Conservation (phyloP, 1,140 invertebrate species). For the Tenebrio molitor region DNA sequence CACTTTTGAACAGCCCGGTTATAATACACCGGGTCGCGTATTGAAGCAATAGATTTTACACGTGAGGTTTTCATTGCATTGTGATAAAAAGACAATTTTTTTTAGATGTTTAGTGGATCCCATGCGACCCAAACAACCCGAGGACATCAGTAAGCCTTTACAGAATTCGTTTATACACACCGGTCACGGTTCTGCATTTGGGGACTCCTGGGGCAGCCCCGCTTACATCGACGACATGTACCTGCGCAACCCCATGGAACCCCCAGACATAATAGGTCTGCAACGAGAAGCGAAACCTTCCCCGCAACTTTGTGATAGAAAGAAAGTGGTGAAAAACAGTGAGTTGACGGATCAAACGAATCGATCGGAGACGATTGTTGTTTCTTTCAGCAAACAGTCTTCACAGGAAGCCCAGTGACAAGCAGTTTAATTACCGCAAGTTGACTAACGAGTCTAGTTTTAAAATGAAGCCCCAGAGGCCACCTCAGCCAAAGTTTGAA, state of each 20-base stretch:
- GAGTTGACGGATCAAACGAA: constrained; percentile 40
- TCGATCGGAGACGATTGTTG: not conserved
- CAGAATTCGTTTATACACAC: constrained; percentile 92
- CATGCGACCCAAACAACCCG: constrained; percentile 73
- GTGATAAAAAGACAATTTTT: constrained; percentile 56
- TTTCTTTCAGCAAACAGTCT: constrained; percentile 53
- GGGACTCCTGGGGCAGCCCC: constrained; percentile 90
- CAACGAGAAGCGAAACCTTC: constrained; percentile 65
- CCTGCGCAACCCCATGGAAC: constrained; percentile 86
- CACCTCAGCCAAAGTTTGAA: constrained; percentile 68
- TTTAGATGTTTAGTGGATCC: constrained; percentile 79
- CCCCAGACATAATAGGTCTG: constrained; percentile 78
- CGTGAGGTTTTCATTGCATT: too few relatives aligned
- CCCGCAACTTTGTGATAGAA: constrained; percentile 67
- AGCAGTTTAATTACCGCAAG: constrained; percentile 84
- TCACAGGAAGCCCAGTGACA: constrained; percentile 62
- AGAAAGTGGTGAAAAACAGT: constrained; percentile 62
- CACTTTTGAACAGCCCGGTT: too few relatives aligned
- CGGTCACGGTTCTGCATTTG: constrained; percentile 80
- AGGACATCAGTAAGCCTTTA: constrained; percentile 83
- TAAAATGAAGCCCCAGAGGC: constrained; percentile 67
- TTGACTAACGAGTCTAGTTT: constrained; percentile 75
- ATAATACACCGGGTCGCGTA: too few relatives aligned
- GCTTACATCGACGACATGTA: constrained; percentile 86
- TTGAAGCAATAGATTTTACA: too few relatives aligned